Evolutionary conservation across 2,888 invertebrate genomes (phyloP).

Genomic region (Parascotia fuliginaria): DNA sequence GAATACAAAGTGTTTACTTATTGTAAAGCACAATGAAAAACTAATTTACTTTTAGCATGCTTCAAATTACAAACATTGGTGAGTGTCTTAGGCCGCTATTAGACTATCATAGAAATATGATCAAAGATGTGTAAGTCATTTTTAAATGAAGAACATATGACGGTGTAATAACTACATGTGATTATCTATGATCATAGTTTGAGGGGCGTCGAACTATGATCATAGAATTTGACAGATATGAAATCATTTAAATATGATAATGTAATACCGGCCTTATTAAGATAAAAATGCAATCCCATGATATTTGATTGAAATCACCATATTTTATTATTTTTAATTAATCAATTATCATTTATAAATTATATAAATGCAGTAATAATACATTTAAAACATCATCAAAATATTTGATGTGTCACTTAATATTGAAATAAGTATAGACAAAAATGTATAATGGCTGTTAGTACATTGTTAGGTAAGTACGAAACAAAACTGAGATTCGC

Average conservation of each 20-base stretch:
- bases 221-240: too few species aligned
- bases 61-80: neutral
- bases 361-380: neutral
- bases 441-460: neutral
- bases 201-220: too few species aligned
- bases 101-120: too few species aligned
- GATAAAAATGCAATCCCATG: neutral
- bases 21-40: constrained; percentile 18
- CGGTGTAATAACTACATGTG: too few species aligned
- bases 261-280: too few species aligned
- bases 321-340: too few species aligned
- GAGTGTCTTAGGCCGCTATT: too few species aligned
- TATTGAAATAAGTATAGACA: neutral
- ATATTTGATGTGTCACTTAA: neutral
- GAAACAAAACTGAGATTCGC: constrained; percentile 8
- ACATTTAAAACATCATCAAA: neutral
- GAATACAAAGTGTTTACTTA: constrained; percentile 28
- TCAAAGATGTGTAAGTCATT: too few species aligned
- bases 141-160: too few species aligned
- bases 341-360: neutral
- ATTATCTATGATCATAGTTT: too few species aligned
- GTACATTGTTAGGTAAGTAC: constrained; percentile 11
- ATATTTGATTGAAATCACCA: too few species aligned
- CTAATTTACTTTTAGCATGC: constrained; percentile 6
- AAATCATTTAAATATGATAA: too few species aligned